Conservation (phyloP, 2,797 vertebrate species). For the Odontamblyopus rebecca region DNA sequence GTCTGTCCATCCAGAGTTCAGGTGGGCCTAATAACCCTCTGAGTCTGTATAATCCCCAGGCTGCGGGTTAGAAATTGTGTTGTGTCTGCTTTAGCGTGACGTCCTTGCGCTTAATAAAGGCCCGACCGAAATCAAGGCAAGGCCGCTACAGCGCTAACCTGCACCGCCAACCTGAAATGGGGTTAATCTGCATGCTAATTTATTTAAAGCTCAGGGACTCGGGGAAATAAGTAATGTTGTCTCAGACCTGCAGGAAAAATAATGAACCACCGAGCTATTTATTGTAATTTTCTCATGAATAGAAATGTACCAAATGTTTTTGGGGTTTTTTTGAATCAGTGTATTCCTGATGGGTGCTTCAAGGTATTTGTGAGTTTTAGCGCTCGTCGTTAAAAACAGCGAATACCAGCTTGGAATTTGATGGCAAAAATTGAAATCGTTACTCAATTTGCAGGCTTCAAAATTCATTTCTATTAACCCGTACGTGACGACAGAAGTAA, state of each 20-base stretch:
- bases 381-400: background rate
- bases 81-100: background rate
- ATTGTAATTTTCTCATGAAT: constrained; percentile 1
- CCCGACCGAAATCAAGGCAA: background rate
- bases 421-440: background rate
- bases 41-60: background rate
- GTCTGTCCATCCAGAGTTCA: background rate
- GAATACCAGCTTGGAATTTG: too few relatives aligned
- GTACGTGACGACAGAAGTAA: too few relatives aligned
- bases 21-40: background rate
- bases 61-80: background rate
- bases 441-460: too few relatives aligned
- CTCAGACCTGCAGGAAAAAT: background rate
- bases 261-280: background rate
- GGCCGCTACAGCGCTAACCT: background rate
- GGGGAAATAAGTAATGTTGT: background rate
- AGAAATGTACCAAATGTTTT: background rate
- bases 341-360: background rate
- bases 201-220: background rate
- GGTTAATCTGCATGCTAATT: constrained; percentile 10
- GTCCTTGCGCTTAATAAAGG: background rate
- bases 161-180: background rate
- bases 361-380: background rate
- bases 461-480: too few relatives aligned
- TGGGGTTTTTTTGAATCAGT: background rate